These are phyloP conservation scores for Spialia ferax DNA, from an alignment of 2,888 invertebrate species.

Conservation along the genomic window DNA sequence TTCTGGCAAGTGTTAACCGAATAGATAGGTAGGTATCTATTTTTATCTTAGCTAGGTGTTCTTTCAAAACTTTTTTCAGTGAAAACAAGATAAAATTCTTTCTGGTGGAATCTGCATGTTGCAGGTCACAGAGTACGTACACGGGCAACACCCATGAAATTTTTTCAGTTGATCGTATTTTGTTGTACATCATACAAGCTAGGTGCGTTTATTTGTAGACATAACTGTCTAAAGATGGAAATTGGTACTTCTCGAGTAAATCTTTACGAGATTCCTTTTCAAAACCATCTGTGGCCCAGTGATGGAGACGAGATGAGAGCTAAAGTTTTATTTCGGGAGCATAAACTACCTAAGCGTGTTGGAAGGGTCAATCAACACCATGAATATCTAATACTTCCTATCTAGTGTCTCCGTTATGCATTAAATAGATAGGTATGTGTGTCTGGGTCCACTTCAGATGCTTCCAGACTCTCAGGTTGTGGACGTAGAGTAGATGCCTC, in stretches of 20 bases:
- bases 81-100: constrained; percentile 1
- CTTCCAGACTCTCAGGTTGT: neutral
- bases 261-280: neutral
- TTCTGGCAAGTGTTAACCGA: constrained; percentile 4
- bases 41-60: constrained; percentile 1
- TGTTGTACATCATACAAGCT: too few relatives aligned
- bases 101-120: constrained; percentile 2
- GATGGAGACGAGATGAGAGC: neutral
- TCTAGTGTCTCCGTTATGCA: neutral
- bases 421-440: neutral
- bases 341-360: neutral
- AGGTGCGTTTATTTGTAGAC: neutral
- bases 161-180: neutral
- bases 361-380: constrained; percentile 2
- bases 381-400: neutral
- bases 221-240: neutral
- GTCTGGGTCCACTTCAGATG: neutral
- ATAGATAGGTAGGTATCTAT: constrained; percentile 1
- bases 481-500: neutral
- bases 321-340: constrained; percentile 1
- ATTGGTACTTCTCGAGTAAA: neutral
- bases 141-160: constrained; percentile 1
- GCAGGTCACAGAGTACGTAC: neutral
- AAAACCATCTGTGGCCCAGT: neutral
- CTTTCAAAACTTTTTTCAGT: neutral